These are phyloP conservation scores for Neomorphus geoffroyi DNA, from an alignment of 2,797 vertebrate genomes.

Conservation along the genomic window DNA sequence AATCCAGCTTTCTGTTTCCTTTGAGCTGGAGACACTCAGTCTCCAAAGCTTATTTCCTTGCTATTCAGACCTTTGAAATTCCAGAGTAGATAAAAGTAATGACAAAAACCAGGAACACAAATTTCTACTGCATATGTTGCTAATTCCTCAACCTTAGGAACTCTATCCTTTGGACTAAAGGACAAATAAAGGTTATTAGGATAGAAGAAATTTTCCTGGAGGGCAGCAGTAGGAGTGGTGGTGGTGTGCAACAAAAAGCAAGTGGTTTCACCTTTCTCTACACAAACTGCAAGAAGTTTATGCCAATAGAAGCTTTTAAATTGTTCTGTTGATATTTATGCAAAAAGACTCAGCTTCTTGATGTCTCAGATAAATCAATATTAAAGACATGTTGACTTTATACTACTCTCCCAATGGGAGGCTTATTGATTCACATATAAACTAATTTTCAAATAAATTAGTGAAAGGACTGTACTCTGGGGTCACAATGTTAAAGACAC, in stretches of 20 bases:
- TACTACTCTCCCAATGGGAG: neutral
- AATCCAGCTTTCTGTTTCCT: slow-evolving; percentile 13
- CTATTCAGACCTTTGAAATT: neutral
- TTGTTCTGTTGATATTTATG: neutral
- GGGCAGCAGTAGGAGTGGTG: neutral
- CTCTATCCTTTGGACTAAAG: neutral
- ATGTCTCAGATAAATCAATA: neutral
- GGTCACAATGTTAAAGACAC: neutral
- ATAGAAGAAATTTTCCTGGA: neutral
- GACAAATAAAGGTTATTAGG: neutral
- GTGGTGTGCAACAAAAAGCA: neutral
- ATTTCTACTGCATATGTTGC: neutral
- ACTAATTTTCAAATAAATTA: neutral
- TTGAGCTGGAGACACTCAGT: neutral
- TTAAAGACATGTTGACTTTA: neutral
- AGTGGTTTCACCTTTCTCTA: neutral
- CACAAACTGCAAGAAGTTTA: neutral
- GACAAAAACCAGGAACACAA: neutral
- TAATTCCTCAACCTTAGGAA: neutral
- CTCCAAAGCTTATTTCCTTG: slow-evolving; percentile 15
- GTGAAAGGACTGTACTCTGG: neutral
- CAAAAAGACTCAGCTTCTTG: neutral
- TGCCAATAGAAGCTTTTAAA: neutral
- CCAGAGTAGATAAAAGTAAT: neutral
- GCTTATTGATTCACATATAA: neutral